Evolutionary conservation across 2,888 invertebrate species (phyloP), one percentile per base, ranked within the genome.

Genomic region (Morpho achilles): DNA sequence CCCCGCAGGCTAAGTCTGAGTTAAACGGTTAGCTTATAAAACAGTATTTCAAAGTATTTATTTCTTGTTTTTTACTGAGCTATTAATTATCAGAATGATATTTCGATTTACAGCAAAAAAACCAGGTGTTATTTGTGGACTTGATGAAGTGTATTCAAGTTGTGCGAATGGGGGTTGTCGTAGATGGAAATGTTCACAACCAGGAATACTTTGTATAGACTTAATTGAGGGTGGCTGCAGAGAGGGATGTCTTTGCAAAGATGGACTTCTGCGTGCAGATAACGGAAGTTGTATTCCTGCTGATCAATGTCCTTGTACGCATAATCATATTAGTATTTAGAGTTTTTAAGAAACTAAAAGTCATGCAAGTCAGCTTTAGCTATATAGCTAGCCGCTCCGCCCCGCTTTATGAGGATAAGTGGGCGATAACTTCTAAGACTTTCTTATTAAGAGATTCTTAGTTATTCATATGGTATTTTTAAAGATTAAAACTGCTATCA

Each of bases 271-370:
- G 7, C 60, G 67, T 58, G 60, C 62, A 32, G 51, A 61, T 4
- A 60, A 63, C 40, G 69, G 69, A 1, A 63, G 55, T 0, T 75
- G 74, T 50, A 60, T 75, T 7, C 67, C 67, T 3, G 47, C 61
- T 56, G 42, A 65, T 23, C 50, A 69, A 53, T 71, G 74, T 53
- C 51, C 64, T 42, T 47, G 62, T 64, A 44, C 61, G 56, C 54
- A 53, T 2, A 22, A 41, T 57, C 32, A 40, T 16, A 43, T 52
- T 47, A 50, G 7, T 49, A 22, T 23, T 54, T 41, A 8, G 6
- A 41, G 8, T 41, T 41, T n/a, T 6, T 41, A 41, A 41, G 6
- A 8, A 41, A 6, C 42, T 9, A 8, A 43, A 3, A 3, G 8
- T 43, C 9, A 42, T 1, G 1, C 8, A 43, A 4, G 2, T 9